phyloP scores from a whole-genome alignment of 2,797 vertebrate species.

The Otolemur crassicaudatus region DNA sequence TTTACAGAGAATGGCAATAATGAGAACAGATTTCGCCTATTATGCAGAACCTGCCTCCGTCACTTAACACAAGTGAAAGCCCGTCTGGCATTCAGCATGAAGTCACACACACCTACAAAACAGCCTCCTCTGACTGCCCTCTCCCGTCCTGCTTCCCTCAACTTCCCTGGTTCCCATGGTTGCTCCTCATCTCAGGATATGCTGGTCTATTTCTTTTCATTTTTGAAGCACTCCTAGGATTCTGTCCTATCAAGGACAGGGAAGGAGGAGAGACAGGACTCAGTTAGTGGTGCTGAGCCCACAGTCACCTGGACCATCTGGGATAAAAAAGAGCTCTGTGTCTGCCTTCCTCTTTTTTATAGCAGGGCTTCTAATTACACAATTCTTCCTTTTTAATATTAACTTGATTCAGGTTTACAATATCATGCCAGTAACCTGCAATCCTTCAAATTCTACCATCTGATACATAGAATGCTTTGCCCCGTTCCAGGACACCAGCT shows the following conservation, averaged over 20 bases:
- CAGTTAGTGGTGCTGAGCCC: background rate
- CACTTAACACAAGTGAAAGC: background rate
- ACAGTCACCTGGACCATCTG: background rate
- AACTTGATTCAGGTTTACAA: background rate
- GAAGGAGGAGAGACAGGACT: background rate
- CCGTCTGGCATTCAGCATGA: background rate
- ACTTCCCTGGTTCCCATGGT: background rate
- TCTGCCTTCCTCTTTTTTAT: background rate
- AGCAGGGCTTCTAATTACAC: background rate
- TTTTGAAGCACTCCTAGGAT: background rate
- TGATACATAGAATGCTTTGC: background rate
- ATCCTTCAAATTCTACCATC: slow-evolving; percentile 19
- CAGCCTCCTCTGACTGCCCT: background rate
- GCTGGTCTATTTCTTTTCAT: background rate
- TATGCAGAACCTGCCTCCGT: background rate
- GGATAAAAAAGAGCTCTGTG: background rate
- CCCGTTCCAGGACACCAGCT: background rate
- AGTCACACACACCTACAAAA: background rate
- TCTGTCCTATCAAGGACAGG: background rate
- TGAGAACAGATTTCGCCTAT: background rate
- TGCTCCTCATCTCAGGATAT: background rate
- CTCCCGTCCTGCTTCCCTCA: background rate
- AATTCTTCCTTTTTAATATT: background rate
- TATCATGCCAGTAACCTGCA: slow-evolving; percentile 6
- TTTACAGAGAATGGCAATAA: background rate